Conservation (phyloP, 2,797 vertebrate genomes). For the Sphaeramia orbicularis region DNA sequence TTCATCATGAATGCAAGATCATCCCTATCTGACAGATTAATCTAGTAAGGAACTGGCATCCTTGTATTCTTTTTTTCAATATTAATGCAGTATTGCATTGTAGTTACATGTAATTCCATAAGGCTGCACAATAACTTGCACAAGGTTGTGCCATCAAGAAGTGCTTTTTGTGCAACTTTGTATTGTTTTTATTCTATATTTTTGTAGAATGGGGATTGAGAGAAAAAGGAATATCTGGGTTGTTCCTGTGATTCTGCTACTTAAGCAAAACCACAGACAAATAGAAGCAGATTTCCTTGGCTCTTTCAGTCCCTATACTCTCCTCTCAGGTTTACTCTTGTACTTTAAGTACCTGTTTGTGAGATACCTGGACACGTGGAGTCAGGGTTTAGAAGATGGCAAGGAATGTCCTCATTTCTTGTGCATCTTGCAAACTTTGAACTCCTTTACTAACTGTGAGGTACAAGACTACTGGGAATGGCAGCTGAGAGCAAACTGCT, state of each 20-base stretch:
- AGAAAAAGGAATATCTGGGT: slow-evolving; percentile 92
- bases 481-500: slow-evolving; percentile 89
- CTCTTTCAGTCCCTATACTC: slow-evolving; percentile 94
- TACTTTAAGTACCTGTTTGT: slow-evolving; percentile 84
- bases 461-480: slow-evolving; percentile 98
- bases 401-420: slow-evolving; percentile 88
- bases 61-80: slow-evolving; percentile 78
- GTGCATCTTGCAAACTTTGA: slow-evolving; percentile 96
- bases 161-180: slow-evolving; percentile 92
- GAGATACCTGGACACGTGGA: slow-evolving; percentile 80
- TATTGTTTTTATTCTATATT: slow-evolving; percentile 85
- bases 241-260: slow-evolving; percentile 90
- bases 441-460: slow-evolving; percentile 93
- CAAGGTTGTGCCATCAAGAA: slow-evolving; percentile 91
- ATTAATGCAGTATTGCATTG: slow-evolving; percentile 33
- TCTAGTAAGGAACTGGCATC: slow-evolving; percentile 77
- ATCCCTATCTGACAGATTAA: slow-evolving; percentile 40
- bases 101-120: slow-evolving; percentile 90
- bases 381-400: slow-evolving; percentile 96
- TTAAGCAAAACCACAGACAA: slow-evolving; percentile 87
- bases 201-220: slow-evolving; percentile 92
- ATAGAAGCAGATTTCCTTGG: slow-evolving; percentile 92
- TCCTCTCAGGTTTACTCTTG: slow-evolving; percentile 88
- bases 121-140: slow-evolving; percentile 99
- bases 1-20: slow-evolving; percentile 35